phyloP scores from a whole-genome alignment of 2,113 vertebrate species.

The Corvus hawaiiensis region DNA sequence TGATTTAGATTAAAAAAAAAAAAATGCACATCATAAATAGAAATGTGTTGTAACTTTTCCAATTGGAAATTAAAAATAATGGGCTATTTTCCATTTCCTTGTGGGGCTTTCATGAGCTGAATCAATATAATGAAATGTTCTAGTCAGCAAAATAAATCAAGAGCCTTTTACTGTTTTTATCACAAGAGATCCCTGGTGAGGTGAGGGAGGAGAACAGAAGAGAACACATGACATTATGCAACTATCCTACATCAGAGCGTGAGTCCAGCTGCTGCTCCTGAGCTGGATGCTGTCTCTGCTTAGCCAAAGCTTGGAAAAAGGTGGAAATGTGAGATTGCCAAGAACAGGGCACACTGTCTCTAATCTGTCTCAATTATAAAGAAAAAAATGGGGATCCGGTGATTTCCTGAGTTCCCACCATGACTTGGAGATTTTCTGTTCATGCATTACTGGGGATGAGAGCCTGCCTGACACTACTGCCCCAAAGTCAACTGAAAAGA shows the following conservation, averaged over 20 bases:
- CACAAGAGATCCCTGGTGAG: constrained; percentile 41
- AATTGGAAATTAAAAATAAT: constrained; percentile 67
- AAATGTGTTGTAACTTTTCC: constrained; percentile 54
- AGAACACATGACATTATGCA: background rate
- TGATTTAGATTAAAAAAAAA: constrained; percentile 5
- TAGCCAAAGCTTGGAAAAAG: background rate
- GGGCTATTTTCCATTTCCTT: constrained; percentile 60
- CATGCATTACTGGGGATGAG: background rate
- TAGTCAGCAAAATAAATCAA: constrained; percentile 66
- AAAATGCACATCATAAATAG: constrained; percentile 47
- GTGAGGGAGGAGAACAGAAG: constrained; percentile 24
- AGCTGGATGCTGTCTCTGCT: background rate
- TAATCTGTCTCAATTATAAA: background rate
- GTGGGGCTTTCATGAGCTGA: constrained; percentile 42
- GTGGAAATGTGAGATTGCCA: background rate
- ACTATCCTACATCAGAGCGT: background rate
- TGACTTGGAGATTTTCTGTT: background rate
- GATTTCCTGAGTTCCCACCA: background rate
- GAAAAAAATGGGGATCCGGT: background rate
- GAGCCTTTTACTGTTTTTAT: constrained; percentile 59
- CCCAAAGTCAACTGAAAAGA: background rate
- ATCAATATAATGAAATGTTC: constrained; percentile 64
- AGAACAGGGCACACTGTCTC: accelerated
- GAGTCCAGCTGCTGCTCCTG: background rate
- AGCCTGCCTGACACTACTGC: background rate